Evolutionary conservation across 2,797 vertebrate genomes (phyloP).

Genomic region (Heteromormyrus szaboi): DNA sequence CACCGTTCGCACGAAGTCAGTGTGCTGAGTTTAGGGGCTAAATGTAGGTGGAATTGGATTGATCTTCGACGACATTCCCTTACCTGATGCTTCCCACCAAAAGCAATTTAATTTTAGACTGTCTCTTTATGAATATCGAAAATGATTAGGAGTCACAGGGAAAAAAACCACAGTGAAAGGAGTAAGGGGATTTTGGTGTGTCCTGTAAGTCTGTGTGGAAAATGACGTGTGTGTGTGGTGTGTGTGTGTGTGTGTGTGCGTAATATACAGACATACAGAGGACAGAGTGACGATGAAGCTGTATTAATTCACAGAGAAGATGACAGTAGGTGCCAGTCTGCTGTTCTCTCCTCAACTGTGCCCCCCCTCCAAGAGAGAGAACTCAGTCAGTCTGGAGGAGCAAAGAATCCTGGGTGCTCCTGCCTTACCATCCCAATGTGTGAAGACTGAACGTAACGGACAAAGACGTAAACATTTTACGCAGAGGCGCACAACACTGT

Average conservation of each 20-base stretch:
- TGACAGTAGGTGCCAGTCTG: not conserved
- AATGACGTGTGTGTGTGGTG: not conserved
- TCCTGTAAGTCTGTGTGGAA: not conserved
- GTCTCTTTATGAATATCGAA: constrained; percentile 29
- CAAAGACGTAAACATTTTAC: not conserved
- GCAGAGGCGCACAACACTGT: not conserved
- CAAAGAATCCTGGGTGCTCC: not conserved
- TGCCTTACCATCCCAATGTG: not conserved
- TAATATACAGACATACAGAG: not conserved
- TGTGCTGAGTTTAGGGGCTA: constrained; percentile 10
- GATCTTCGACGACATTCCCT: constrained; percentile 15
- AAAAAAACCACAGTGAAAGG: constrained; percentile 5
- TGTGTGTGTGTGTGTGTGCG: not conserved
- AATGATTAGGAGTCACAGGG: constrained; percentile 18
- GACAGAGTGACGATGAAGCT: not conserved
- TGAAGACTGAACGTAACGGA: not conserved
- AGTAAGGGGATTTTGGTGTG: not conserved
- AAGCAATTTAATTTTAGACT: constrained; percentile 25
- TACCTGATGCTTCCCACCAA: constrained; percentile 9
- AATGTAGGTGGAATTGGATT: constrained; percentile 13
- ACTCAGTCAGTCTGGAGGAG: constrained; percentile 4
- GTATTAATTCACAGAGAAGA: constrained; percentile 18
- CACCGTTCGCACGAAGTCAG: too few species aligned
- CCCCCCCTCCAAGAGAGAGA: not conserved
- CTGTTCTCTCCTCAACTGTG: not conserved